Evolutionary conservation across 2,888 invertebrate species (phyloP), one percentile per base, ranked within the genome.

Genomic region (Lasius platythorax): DNA sequence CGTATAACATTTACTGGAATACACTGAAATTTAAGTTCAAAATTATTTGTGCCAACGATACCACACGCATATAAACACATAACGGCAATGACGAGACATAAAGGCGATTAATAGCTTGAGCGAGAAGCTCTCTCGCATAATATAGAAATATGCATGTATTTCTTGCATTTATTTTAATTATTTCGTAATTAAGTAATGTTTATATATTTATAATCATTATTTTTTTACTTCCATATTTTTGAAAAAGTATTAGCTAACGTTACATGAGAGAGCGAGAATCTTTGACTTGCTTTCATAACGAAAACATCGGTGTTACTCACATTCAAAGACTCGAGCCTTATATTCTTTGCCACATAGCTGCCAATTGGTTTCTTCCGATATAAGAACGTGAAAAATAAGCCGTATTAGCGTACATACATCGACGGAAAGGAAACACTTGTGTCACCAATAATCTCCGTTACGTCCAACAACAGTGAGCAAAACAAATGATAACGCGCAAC

Each of bases 1-100:
- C 92, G 93, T 92, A 86, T 93, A 94, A 92, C 95, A 95, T 95
- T 94, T 94, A 95, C 94, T 94, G 91, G 58, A 88, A 90, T 75
- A 18, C 12, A 28, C 18, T 58, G 11, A 1, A 50, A 76, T 61
- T 37, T 33, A 56, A 76, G 46, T 46, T 61, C 53, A 76, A 85
- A 72, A 63, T 84, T 87, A 88, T 73, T 82, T 73, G 2, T 8
- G 3, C 12, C 33, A 23, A 30, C 18, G 6, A 8, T 30, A 40
- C 11, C 2, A 58, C 40, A 40, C 9, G 11, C 6, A 15, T 1
- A 9, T 68, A 23, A 70, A 68, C n/a, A 2, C 8, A 3, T 53
- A 53, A 53, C 6, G 5, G 6, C 15, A 23, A 50, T 15, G 9
- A 61, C 18, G 15, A n/a, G 28, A 40, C 40, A 12, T 5, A 28